Conservation (phyloP, 2,888 invertebrate species). For the Tenthredo scrophulariae region DNA sequence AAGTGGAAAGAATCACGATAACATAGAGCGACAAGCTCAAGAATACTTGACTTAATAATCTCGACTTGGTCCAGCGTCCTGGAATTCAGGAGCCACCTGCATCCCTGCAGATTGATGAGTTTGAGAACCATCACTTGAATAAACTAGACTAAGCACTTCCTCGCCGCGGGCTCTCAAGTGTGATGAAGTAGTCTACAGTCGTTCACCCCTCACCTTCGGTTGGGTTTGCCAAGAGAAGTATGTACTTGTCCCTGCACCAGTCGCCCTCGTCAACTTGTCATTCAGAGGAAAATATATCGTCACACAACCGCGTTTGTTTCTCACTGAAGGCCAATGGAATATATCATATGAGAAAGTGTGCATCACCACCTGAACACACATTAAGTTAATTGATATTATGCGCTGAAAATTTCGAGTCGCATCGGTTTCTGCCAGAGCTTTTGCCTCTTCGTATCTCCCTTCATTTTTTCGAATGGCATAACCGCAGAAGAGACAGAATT, state of each 20-base stretch:
- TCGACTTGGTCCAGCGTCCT: neutral
- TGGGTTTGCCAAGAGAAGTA: slow-evolving; percentile 23
- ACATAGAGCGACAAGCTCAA: slow-evolving; percentile 1
- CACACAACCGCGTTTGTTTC: neutral
- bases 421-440: neutral
- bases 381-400: neutral
- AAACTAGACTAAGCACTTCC: slow-evolving; percentile 71
- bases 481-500: neutral
- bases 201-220: slow-evolving; percentile 33
- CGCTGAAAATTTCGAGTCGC: neutral
- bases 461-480: neutral
- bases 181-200: slow-evolving; percentile 70
- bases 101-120: slow-evolving; percentile 40
- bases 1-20: neutral
- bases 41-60: slow-evolving; percentile 41
- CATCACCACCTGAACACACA: neutral
- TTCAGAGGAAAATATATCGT: neutral
- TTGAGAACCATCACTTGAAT: slow-evolving; percentile 65
- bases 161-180: slow-evolving; percentile 61
- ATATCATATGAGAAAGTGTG: neutral
- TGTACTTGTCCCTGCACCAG: slow-evolving; percentile 12
- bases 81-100: slow-evolving; percentile 27
- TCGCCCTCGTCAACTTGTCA: slow-evolving; percentile 37
- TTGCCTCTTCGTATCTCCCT: neutral
- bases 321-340: neutral